Conservation (phyloP, 1,140 invertebrate genomes). For the Achroia grisella region DNA sequence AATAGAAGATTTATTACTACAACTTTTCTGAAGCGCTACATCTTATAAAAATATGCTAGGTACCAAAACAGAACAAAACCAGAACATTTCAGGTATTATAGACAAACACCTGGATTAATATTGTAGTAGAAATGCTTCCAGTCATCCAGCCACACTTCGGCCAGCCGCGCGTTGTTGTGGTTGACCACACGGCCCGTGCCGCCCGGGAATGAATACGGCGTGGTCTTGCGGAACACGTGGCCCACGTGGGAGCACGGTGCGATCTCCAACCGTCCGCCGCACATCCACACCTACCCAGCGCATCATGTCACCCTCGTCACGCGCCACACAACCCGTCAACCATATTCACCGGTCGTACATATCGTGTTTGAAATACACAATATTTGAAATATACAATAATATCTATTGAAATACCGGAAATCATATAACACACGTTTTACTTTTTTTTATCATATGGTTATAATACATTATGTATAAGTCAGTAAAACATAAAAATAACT, state of each 20-base stretch:
- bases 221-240: slow-evolving; percentile 99
- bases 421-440: too few relatives aligned
- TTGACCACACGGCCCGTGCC: slow-evolving; percentile 98
- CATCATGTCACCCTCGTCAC: too few relatives aligned
- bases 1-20: too few relatives aligned
- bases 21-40: too few relatives aligned
- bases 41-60: too few relatives aligned
- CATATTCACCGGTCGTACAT: background rate
- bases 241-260: slow-evolving; percentile 94
- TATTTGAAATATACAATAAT: too few relatives aligned
- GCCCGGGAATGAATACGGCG: slow-evolving; percentile 99
- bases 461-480: too few relatives aligned
- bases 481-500: too few relatives aligned
- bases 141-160: slow-evolving; percentile 98
- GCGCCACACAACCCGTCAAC: background rate
- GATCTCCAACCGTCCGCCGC: slow-evolving; percentile 93
- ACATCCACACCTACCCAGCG: slow-evolving; percentile 93
- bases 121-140: slow-evolving; percentile 99
- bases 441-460: too few relatives aligned
- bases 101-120: slow-evolving; percentile 90
- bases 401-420: too few relatives aligned
- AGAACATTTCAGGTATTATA: background rate
- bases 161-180: slow-evolving; percentile 97
- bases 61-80: background rate
- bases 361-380: too few relatives aligned